Evolutionary conservation across 1,140 invertebrate species (phyloP).

Genomic region (Meloidogyne chitwoodi): DNA sequence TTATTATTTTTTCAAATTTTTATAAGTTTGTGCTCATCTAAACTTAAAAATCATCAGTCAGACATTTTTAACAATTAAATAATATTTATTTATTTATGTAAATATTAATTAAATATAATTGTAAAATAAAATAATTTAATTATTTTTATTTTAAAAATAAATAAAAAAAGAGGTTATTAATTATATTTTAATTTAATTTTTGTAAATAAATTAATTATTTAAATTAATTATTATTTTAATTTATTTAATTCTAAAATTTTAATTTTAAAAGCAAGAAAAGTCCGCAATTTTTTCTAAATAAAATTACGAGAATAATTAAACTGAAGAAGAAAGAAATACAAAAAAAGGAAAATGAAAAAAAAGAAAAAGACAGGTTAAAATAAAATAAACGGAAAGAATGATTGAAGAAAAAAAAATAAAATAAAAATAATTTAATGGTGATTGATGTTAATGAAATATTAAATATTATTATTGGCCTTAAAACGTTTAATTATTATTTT

Average conservation of each 20-base stretch:
- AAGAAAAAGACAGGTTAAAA: neutral
- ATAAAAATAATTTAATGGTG: neutral
- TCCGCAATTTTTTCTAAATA: neutral
- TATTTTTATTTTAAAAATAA: too few relatives aligned
- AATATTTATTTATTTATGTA: too few relatives aligned
- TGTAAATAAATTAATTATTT: neutral
- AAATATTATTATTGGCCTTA: neutral
- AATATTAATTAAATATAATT: too few relatives aligned
- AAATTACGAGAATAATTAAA: neutral
- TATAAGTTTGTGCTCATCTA: too few relatives aligned
- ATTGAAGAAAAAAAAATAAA: neutral
- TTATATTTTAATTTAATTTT: neutral
- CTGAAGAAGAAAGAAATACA: neutral
- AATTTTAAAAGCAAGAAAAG: neutral
- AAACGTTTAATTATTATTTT: too few relatives aligned
- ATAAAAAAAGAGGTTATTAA: too few relatives aligned
- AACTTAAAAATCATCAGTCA: too few relatives aligned
- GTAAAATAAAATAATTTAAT: too few relatives aligned
- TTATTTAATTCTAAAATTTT: too few relatives aligned
- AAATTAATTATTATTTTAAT: neutral
- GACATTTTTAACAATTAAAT: too few relatives aligned
- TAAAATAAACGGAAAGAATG: neutral
- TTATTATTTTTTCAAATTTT: too few relatives aligned
- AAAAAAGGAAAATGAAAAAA: neutral
- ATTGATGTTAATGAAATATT: neutral